Conservation (phyloP, 2,888 invertebrate species). For the Drosophila yooni region DNA sequence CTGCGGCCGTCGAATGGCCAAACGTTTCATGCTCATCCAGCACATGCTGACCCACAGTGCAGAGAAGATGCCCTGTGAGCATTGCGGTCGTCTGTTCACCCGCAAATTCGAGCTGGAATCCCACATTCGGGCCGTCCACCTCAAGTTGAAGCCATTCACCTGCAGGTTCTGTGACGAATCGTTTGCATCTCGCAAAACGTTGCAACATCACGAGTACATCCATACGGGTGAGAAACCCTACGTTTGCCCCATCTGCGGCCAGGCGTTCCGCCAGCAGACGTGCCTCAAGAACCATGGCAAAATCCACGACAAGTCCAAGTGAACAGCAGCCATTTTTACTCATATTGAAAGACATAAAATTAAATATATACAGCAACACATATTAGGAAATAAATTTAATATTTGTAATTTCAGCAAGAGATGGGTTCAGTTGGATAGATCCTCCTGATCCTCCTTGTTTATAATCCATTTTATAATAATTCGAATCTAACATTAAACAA, state of each 20-base stretch:
- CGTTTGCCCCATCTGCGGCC: slow-evolving; percentile 81
- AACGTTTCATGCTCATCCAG: slow-evolving; percentile 81
- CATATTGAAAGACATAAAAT: not conserved
- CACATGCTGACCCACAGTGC: slow-evolving; percentile 81
- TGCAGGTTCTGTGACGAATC: slow-evolving; percentile 77
- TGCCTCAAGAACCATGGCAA: slow-evolving; percentile 80
- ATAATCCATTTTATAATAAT: not conserved
- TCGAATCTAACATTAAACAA: not conserved
- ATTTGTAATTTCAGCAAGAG: not conserved
- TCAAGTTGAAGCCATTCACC: slow-evolving; percentile 80
- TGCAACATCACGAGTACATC: slow-evolving; percentile 81
- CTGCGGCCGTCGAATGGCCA: slow-evolving; percentile 80
- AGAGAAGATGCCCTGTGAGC: slow-evolving; percentile 79
- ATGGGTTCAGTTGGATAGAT: not conserved
- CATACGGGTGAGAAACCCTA: slow-evolving; percentile 85
- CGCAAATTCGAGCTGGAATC: slow-evolving; percentile 81
- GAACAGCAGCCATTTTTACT: not conserved
- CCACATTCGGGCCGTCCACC: slow-evolving; percentile 79
- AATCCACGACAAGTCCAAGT: slow-evolving; percentile 65
- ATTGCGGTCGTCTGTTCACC: slow-evolving; percentile 76
- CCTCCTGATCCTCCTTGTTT: not conserved
- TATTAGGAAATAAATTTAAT: not conserved
- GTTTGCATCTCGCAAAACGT: slow-evolving; percentile 79
- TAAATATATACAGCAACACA: not conserved
- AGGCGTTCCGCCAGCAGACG: slow-evolving; percentile 81